Evolutionary conservation across 1,140 invertebrate species (phyloP).

Genomic region (Zaprionus capensis): DNA sequence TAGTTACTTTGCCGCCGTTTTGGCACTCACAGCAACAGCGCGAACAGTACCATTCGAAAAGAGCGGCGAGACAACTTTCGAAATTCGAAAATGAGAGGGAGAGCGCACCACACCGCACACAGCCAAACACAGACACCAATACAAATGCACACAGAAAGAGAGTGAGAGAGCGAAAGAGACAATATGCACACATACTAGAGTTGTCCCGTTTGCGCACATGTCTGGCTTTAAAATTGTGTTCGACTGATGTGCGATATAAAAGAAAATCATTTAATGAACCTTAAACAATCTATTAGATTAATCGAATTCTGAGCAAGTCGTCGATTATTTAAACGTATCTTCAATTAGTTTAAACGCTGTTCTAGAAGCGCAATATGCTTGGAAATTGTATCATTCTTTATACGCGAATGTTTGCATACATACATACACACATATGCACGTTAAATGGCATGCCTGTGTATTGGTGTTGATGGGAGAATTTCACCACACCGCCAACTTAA

Average conservation of each 20-base stretch:
- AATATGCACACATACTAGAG: slow-evolving; percentile 27
- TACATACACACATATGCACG: neutral
- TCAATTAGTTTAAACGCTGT: neutral
- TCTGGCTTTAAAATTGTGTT: slow-evolving; percentile 47
- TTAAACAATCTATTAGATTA: neutral
- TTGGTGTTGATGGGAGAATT: slow-evolving; percentile 46
- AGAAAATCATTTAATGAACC: slow-evolving; percentile 12
- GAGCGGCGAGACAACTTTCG: slow-evolving; percentile 63
- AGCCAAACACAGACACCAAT: slow-evolving; percentile 17
- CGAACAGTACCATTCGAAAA: slow-evolving; percentile 53
- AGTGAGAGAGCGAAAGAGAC: slow-evolving; percentile 13
- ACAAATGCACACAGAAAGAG: neutral
- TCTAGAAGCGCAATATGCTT: neutral
- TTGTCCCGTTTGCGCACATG: slow-evolving; percentile 55
- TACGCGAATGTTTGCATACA: slow-evolving; percentile 1
- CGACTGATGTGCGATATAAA: slow-evolving; percentile 13
- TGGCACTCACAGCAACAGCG: slow-evolving; percentile 73
- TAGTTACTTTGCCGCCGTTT: slow-evolving; percentile 80
- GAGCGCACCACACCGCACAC: slow-evolving; percentile 21
- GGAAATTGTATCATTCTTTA: neutral
- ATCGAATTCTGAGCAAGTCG: neutral
- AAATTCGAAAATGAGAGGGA: slow-evolving; percentile 66
- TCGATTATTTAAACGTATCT: neutral
- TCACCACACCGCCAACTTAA: slow-evolving; percentile 66
- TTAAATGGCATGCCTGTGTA: slow-evolving; percentile 21